Base-by-base conservation (phyloP, 2,797 vertebrate genomes). In the Prunella strophiata region DNA sequence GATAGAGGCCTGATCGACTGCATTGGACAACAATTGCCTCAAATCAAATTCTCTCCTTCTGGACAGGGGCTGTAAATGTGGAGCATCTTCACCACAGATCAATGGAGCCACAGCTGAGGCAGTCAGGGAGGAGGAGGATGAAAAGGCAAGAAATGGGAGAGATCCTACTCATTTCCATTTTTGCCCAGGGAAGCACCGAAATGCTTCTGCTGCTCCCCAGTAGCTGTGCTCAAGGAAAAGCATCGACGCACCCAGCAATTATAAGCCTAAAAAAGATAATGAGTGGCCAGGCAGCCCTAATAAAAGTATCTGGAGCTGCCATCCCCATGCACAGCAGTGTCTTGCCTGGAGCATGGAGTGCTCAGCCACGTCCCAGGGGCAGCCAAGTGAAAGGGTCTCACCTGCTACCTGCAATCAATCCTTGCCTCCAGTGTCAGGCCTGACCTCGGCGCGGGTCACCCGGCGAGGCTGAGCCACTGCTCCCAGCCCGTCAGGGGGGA, bases 391-490 rank as follows among this genome's bases (percentile, higher is more conserved):
- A 92, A 95, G 96, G 88, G 78, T 91, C 93, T 96, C 97, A 96
- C 96, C 96, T 96, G 91, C 89, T 97, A 85, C 94, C 94, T 96
- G 95, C 96, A 94, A 97, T 97, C 97, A 96, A 93, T 97, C 97
- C 95, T 93, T n/a, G 94, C 96, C 95, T 91, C 19, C 77, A 45
- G 94, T 94, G 97, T 91, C 95, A 86, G 70, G 59, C 65, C 13
- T n/a, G 63, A 67, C 63, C 96, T 88, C 94, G 26, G 5, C 3
- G 11, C 45, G 86, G 97, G 96, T 96, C 97, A 95, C 17, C 85
- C 52, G 4, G 91, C 91, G 54, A 65, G 96, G 92, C 90, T 55
- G 92, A 96, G 93, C 94, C 88, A 11, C 73, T 74, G 97, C 91
- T 95, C 77, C 77, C 38, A 32, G 55, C 88, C 85, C 73, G 92